Evolutionary conservation across 2,888 invertebrate species (phyloP), one percentile per base, ranked within the genome.

Genomic region (Zonitis immaculata): DNA sequence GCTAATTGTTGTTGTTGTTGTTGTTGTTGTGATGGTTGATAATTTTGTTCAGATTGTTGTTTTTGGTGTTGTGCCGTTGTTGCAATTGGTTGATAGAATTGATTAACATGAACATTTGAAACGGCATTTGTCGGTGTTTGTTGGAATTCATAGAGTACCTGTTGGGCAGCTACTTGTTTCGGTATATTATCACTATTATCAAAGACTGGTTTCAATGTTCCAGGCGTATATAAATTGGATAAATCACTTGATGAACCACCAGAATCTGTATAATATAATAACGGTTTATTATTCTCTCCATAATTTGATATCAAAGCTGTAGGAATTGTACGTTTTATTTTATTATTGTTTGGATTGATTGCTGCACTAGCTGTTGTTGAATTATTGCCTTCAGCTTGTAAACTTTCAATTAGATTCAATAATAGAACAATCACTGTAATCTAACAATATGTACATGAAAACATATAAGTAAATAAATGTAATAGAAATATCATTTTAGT

Each of bases 131-230:
- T 66, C 12, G 71, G 70, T 0, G 70, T 68, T 60, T 70, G 70
- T 51, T 72, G 69, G 50, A 68, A 71, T 56, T 71, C 71, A 57
- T 72, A 71, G 9, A 70, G 55, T 7, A 71, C 67, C 60, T 71
- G 70, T 57, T 72, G 70, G n/a, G 69, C 66, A 12, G 69, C 64
- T n/a, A 69, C 66, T 56, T 63, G 68, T 54, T 64, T 68, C 45
- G 63, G 66, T 45, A 52, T 51, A 12, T 64, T n/a, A n/a, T n/a
- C n/a, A n/a, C n/a, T 64, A 52, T 50, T 57, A 26, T 64, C 61
- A 16, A 59, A 50, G 25, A 58, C 58, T 12, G 52, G 46, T 20
- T 51, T 49, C 1, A 51, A 30, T 4, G 49, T 44, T 8, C 42
- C 49, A 45, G 54, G 48, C n/a, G 43, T 16, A 43, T 56, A 58